These are phyloP conservation scores for Bergia puertoricense DNA, from an alignment of 92 coral and sea anemone species.

Conservation along the genomic window DNA sequence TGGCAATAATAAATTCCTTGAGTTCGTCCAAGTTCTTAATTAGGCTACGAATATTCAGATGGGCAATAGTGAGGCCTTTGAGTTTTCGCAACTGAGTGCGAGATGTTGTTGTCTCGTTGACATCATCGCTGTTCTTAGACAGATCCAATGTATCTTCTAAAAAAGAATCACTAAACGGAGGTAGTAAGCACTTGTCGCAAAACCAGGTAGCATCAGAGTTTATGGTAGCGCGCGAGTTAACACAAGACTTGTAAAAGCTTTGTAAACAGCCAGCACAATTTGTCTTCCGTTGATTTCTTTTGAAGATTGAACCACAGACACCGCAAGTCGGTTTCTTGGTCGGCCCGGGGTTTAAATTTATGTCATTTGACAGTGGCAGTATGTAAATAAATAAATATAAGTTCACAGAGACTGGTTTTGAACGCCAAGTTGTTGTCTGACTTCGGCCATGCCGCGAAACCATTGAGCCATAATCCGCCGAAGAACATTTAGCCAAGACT, in stretches of 20 bases:
- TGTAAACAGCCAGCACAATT: slow-evolving; percentile 31
- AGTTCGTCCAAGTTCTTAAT: background rate
- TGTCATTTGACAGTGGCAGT: slow-evolving; percentile 35
- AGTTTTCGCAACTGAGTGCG: background rate
- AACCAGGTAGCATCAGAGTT: slow-evolving; percentile 24
- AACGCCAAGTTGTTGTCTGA: background rate
- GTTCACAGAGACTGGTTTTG: background rate
- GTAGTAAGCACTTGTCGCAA: slow-evolving; percentile 34
- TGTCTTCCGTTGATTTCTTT: slow-evolving; percentile 25
- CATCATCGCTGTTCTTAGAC: background rate
- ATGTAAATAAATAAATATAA: background rate
- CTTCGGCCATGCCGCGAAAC: background rate
- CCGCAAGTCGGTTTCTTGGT: background rate
- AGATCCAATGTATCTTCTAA: slow-evolving; percentile 5
- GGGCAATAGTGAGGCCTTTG: background rate
- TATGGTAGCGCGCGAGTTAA: background rate
- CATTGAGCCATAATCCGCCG: background rate
- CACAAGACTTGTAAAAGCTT: slow-evolving; percentile 1
- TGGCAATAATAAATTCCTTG: background rate
- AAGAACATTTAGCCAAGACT: slow-evolving; percentile 1
- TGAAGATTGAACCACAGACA: background rate
- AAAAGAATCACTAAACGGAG: slow-evolving; percentile 29
- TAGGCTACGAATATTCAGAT: background rate
- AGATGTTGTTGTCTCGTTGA: background rate
- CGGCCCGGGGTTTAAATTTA: slow-evolving; percentile 12